Evolutionary conservation across 2,113 vertebrate genomes (phyloP).

Genomic region (Aleadryas rufinucha): DNA sequence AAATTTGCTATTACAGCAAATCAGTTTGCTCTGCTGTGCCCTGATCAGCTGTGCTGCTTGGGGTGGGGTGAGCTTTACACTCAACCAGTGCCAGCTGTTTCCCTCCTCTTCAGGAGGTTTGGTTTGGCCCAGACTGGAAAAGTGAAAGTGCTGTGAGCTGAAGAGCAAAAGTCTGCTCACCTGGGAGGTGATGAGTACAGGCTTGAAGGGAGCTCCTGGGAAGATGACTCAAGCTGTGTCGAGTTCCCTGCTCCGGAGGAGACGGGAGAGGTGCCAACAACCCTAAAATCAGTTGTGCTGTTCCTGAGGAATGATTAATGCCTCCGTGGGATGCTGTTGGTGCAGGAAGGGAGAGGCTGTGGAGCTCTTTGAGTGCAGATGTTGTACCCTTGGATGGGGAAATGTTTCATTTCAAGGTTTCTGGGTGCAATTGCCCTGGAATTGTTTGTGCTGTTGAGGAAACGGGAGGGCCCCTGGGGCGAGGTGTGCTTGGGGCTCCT

Average conservation of each 20-base stretch:
- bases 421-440: background rate
- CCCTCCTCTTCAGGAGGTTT: background rate
- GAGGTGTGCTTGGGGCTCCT: background rate
- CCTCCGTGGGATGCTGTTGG: background rate
- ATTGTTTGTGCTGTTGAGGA: background rate
- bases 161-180: background rate
- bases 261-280: background rate
- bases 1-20: background rate
- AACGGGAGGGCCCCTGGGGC: background rate
- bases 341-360: slow-evolving; percentile 41
- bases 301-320: slow-evolving; percentile 9
- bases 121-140: background rate
- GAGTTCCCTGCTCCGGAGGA: background rate
- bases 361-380: background rate
- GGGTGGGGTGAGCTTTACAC: background rate
- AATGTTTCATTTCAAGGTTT: background rate
- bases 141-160: background rate
- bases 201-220: background rate
- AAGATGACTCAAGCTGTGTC: background rate
- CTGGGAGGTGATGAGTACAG: background rate
- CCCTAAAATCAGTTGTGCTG: background rate
- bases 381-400: background rate
- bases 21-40: background rate
- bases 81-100: background rate
- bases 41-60: background rate